Conservation (phyloP, 2,797 vertebrate genomes). For the Anguilla megastoma region DNA sequence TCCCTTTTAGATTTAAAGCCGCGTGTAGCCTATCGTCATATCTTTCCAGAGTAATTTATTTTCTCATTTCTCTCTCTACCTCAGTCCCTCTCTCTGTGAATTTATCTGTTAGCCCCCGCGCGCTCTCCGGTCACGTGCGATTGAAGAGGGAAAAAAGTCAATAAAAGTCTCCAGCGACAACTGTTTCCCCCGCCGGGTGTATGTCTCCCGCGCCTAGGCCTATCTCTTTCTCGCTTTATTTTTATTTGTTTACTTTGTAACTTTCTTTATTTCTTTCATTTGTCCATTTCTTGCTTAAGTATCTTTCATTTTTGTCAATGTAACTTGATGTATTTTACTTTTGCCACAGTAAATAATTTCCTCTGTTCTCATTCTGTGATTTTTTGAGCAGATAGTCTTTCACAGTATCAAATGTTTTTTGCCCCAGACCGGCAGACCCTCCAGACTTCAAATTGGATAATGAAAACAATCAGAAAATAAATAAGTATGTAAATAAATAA, state of each 20-base stretch:
- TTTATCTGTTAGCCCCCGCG: conserved; percentile 62
- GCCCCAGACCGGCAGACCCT: not conserved
- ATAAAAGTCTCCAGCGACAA: conserved; percentile 82
- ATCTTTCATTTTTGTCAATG: not conserved
- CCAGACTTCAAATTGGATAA: not conserved
- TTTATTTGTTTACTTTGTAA: conserved; percentile 71
- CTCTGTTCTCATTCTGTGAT: conserved; percentile 6
- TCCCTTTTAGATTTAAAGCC: conserved; percentile 82
- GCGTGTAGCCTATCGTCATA: conserved; percentile 82
- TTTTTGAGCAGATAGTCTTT: not conserved
- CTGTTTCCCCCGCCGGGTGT: conserved; percentile 75
- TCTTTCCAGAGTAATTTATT: conserved; percentile 95
- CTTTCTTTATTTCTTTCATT: conserved; percentile 60
- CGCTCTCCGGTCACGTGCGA: conserved; percentile 71
- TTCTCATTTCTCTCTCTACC: conserved; percentile 89
- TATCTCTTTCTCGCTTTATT: conserved; percentile 69
- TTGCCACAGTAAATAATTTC: not conserved
- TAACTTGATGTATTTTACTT: not conserved
- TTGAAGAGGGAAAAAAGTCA: conserved; percentile 68
- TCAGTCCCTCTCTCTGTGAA: conserved; percentile 74
- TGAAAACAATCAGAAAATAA: not conserved
- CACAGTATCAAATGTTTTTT: not conserved
- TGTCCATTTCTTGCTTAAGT: conserved; percentile 41
- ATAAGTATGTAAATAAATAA: not conserved
- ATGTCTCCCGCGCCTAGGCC: conserved; percentile 68